Evolutionary conservation across 2,797 vertebrate genomes (phyloP).

Genomic region (Phylloscopus collybita): DNA sequence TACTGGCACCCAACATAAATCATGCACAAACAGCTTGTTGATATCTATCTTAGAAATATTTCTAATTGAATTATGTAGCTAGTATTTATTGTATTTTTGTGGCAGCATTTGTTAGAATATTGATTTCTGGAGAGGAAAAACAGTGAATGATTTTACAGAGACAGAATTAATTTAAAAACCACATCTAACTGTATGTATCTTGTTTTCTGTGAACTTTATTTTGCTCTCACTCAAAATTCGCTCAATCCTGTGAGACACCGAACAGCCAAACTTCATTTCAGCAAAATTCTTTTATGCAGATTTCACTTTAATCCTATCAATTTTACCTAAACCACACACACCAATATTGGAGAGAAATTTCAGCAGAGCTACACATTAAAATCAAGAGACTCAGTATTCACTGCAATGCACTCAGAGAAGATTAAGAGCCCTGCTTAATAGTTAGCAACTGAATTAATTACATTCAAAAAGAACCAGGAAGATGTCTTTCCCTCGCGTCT

Average conservation of each 20-base stretch:
- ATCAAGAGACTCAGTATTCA: neutral
- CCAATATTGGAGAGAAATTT: neutral
- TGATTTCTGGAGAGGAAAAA: neutral
- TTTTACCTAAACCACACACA: neutral
- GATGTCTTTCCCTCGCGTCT: neutral
- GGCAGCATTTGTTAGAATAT: neutral
- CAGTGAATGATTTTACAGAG: neutral
- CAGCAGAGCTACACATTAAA: neutral
- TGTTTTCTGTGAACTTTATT: neutral
- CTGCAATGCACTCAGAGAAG: neutral
- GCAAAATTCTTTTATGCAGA: neutral
- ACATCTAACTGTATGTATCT: neutral
- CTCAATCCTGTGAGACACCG: neutral
- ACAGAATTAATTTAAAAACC: neutral
- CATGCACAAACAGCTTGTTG: neutral
- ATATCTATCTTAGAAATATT: neutral
- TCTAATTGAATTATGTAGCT: neutral
- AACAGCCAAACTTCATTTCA: neutral
- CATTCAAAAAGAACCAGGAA: neutral
- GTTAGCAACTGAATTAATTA: neutral
- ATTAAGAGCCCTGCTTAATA: neutral
- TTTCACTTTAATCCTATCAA: neutral
- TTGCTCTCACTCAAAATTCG: neutral
- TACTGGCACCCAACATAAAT: neutral
- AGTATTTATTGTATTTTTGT: neutral